These are phyloP conservation scores for Dryocosmus kuriphilus DNA, from an alignment of 2,888 invertebrate genomes.

Conservation along the genomic window DNA sequence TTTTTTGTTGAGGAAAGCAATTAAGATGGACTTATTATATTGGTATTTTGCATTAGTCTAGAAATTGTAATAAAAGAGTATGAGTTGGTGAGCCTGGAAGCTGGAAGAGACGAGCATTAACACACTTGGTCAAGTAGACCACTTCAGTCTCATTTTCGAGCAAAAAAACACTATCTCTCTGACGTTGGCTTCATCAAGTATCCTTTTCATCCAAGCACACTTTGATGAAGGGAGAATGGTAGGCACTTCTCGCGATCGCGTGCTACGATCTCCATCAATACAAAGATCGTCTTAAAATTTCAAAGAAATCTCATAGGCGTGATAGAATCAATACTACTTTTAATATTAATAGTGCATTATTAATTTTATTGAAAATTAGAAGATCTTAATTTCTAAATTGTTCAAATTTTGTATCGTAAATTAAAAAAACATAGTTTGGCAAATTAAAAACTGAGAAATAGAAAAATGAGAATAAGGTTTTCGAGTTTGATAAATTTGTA, in stretches of 20 bases:
- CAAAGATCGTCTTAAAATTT: slow-evolving; percentile 20
- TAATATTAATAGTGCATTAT: too few species aligned
- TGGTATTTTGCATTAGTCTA: slow-evolving; percentile 18
- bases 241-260: slow-evolving; percentile 42
- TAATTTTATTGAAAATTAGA: background rate
- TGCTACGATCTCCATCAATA: slow-evolving; percentile 39
- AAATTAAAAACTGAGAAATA: background rate
- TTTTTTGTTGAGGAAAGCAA: background rate
- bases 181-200: slow-evolving; percentile 50
- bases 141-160: slow-evolving; percentile 60
- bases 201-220: slow-evolving; percentile 48
- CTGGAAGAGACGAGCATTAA: slow-evolving; percentile 34
- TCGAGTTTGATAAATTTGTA: background rate
- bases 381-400: background rate
- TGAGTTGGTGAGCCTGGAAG: slow-evolving; percentile 24
- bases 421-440: background rate
- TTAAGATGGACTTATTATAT: background rate
- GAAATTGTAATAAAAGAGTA: slow-evolving; percentile 1
- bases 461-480: background rate
- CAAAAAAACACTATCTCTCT: slow-evolving; percentile 57
- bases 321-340: background rate
- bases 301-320: background rate
- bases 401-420: background rate
- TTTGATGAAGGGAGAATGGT: slow-evolving; percentile 36
- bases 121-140: slow-evolving; percentile 44